These are phyloP conservation scores for Siniperca obscura DNA, from an alignment of 2,797 vertebrate genomes.

Conservation along the genomic window DNA sequence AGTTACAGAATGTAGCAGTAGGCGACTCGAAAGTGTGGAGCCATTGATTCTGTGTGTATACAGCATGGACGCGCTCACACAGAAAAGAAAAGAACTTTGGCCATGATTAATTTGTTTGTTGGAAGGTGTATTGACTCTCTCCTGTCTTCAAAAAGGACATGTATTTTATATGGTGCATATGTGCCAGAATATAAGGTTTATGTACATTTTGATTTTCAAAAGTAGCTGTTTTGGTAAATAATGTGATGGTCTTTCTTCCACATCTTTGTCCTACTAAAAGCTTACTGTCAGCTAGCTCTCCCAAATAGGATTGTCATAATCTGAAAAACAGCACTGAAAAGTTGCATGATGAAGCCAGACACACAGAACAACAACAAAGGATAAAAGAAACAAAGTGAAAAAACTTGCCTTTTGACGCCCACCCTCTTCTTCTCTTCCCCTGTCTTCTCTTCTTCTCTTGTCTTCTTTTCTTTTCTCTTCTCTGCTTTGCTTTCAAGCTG, in stretches of 20 bases:
- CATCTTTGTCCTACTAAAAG: conserved; percentile 28
- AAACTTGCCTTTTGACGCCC: conserved; percentile 29
- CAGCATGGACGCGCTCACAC: conserved; percentile 19
- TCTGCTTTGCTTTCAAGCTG: conserved; percentile 21
- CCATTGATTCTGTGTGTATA: conserved; percentile 34
- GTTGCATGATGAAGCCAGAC: conserved; percentile 32
- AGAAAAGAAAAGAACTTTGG: conserved; percentile 14
- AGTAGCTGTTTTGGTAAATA: conserved; percentile 28
- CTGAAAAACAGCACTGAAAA: conserved; percentile 18
- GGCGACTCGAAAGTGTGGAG: conserved; percentile 27
- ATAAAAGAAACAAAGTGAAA: conserved; percentile 49
- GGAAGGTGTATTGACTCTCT: conserved; percentile 3
- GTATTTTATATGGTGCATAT: conserved; percentile 1
- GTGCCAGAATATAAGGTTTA: background rate
- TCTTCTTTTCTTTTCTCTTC: conserved; percentile 19
- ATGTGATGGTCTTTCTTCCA: conserved; percentile 14
- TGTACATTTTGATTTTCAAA: conserved; percentile 36
- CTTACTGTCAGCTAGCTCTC: conserved; percentile 39
- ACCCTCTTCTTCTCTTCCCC: conserved; percentile 6
- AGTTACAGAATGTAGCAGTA: conserved; percentile 53
- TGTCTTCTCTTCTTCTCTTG: conserved; percentile 8
- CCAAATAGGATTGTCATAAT: conserved; percentile 37
- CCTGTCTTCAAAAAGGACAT: conserved; percentile 8
- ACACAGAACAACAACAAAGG: conserved; percentile 41
- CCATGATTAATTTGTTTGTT: conserved; percentile 3